These are phyloP conservation scores for Cydia strobilella DNA, from an alignment of 1,140 invertebrate genomes.

Conservation along the genomic window DNA sequence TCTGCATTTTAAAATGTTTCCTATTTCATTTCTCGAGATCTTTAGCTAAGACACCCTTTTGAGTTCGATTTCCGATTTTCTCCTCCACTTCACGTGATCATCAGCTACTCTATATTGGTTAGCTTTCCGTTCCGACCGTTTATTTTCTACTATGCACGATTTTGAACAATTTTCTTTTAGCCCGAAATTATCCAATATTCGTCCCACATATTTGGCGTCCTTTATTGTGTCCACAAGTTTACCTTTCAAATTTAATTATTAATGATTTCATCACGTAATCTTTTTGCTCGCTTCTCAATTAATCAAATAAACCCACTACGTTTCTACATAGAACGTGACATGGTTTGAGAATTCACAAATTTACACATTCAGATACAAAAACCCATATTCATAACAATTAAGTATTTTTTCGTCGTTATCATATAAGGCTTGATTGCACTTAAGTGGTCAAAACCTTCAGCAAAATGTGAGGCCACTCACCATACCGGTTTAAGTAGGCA, in stretches of 20 bases:
- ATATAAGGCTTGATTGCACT: constrained; percentile 12
- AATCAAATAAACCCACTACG: background rate
- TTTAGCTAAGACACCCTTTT: too few species aligned
- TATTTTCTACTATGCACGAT: too few species aligned
- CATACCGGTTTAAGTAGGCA: constrained; percentile 6
- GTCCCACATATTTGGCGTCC: too few species aligned
- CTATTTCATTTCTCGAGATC: too few species aligned
- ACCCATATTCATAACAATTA: constrained; percentile 15
- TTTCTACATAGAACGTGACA: constrained; percentile 14
- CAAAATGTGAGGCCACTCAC: background rate
- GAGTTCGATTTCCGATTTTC: too few species aligned
- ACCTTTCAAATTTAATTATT: background rate
- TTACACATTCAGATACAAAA: constrained; percentile 11
- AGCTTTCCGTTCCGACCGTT: too few species aligned
- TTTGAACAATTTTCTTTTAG: too few species aligned
- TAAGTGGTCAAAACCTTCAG: constrained; percentile 8
- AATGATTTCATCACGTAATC: background rate
- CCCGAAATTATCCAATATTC: too few species aligned
- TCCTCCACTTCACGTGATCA: too few species aligned
- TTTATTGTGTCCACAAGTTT: too few species aligned
- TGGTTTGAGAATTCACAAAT: background rate
- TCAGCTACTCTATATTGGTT: too few species aligned
- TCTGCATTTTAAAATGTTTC: too few species aligned
- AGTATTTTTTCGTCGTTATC: constrained; percentile 11
- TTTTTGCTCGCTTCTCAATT: background rate